These are phyloP conservation scores for Drepana arcuata DNA, from an alignment of 1,140 invertebrate genomes.

Conservation along the genomic window DNA sequence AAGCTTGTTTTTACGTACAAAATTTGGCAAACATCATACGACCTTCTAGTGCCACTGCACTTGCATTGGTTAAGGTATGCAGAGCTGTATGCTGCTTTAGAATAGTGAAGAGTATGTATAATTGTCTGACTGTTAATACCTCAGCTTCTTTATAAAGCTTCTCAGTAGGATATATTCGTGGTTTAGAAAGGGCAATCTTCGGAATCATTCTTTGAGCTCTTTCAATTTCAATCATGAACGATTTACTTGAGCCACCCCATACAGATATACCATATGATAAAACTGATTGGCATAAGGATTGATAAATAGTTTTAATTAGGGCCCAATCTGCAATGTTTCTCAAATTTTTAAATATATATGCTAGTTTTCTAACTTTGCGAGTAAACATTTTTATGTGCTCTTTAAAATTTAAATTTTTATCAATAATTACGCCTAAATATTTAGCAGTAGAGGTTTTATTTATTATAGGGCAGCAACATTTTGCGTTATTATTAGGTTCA, in stretches of 20 bases:
- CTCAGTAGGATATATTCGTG: background rate
- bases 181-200: background rate
- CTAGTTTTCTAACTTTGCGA: constrained; percentile 4
- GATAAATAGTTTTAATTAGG: constrained; percentile 7
- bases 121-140: background rate
- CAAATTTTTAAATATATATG: constrained; percentile 5
- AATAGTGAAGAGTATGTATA: background rate
- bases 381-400: background rate
- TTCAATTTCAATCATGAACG: background rate
- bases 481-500: background rate
- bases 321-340: constrained; percentile 1
- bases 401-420: constrained; percentile 6
- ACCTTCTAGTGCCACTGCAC: background rate
- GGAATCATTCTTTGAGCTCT: background rate
- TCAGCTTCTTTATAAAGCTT: background rate
- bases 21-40: background rate
- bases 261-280: constrained; percentile 5
- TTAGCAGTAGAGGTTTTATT: constrained; percentile 3
- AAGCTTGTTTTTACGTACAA: background rate
- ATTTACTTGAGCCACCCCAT: constrained; percentile 10
- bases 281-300: constrained; percentile 7
- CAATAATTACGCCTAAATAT: constrained; percentile 8
- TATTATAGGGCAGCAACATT: background rate
- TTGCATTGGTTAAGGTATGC: background rate
- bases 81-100: background rate